phyloP scores from a whole-genome alignment of 2,888 invertebrate genomes.

The Lysandra bellargus region DNA sequence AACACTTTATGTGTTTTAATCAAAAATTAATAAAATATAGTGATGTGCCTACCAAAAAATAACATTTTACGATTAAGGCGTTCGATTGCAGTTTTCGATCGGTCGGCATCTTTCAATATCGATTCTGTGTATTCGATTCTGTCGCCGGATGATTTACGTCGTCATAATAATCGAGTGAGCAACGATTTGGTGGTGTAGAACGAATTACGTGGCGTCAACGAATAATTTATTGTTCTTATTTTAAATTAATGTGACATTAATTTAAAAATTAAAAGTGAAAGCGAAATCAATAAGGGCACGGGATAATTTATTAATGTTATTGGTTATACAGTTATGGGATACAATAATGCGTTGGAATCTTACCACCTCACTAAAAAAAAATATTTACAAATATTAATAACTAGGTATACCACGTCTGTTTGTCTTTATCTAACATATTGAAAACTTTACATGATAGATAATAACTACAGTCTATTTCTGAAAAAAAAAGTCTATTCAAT shows the following conservation, averaged over 20 bases:
- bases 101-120: conserved; percentile 41
- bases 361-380: too few relatives aligned
- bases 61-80: conserved; percentile 50
- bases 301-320: background rate
- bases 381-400: too few relatives aligned
- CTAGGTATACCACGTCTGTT: too few relatives aligned
- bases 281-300: background rate
- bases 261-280: conserved; percentile 10
- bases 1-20: conserved; percentile 49
- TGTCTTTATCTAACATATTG: too few relatives aligned
- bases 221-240: conserved; percentile 15
- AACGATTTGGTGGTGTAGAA: conserved; percentile 15
- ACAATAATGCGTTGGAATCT: too few relatives aligned
- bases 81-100: conserved; percentile 59
- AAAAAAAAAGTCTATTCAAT: too few relatives aligned
- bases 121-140: conserved; percentile 22
- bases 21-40: conserved; percentile 45
- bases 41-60: conserved; percentile 46
- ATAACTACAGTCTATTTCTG: too few relatives aligned
- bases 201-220: conserved; percentile 16
- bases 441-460: too few relatives aligned
- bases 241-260: conserved; percentile 7
- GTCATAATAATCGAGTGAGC: conserved; percentile 5
- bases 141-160: conserved; percentile 15
- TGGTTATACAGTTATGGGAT: background rate